Evolutionary conservation across 92 coral and sea anemone species (phyloP).

Genomic region (Nematostella vectensis): DNA sequence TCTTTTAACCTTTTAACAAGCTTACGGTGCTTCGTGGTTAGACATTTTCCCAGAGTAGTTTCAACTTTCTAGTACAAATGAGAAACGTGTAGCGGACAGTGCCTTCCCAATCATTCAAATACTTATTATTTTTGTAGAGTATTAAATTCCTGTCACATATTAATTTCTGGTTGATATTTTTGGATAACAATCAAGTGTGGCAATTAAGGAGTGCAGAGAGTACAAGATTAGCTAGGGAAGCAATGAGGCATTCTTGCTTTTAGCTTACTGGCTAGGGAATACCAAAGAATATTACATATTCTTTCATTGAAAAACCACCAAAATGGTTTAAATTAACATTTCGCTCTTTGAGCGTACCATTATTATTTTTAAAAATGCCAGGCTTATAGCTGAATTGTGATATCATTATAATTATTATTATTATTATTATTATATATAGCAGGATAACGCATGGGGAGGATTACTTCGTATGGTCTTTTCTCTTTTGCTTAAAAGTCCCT

Average conservation of each 20-base stretch:
- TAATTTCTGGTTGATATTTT: background rate
- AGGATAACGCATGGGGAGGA: constrained; percentile 13
- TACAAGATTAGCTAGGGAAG: too few relatives aligned
- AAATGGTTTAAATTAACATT: constrained; percentile 2
- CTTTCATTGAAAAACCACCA: background rate
- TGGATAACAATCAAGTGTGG: too few relatives aligned
- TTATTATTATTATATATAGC: background rate
- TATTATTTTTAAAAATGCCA: constrained; percentile 4
- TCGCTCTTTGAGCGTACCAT: constrained; percentile 1
- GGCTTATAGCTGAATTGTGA: background rate
- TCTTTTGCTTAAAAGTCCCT: constrained; percentile 39
- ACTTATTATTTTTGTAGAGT: background rate
- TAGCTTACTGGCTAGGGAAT: too few relatives aligned
- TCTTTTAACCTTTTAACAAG: too few relatives aligned
- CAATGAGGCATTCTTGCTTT: too few relatives aligned
- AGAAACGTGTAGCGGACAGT: too few relatives aligned
- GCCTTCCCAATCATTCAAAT: background rate
- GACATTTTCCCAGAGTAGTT: too few relatives aligned
- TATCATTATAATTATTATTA: background rate
- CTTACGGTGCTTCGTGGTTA: too few relatives aligned
- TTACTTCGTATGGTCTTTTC: constrained; percentile 42
- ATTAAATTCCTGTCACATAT: too few relatives aligned
- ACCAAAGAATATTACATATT: background rate
- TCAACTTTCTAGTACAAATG: too few relatives aligned
- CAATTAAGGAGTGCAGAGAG: too few relatives aligned